Evolutionary conservation across 2,113 vertebrate genomes (phyloP).

Genomic region (Columbina picui): DNA sequence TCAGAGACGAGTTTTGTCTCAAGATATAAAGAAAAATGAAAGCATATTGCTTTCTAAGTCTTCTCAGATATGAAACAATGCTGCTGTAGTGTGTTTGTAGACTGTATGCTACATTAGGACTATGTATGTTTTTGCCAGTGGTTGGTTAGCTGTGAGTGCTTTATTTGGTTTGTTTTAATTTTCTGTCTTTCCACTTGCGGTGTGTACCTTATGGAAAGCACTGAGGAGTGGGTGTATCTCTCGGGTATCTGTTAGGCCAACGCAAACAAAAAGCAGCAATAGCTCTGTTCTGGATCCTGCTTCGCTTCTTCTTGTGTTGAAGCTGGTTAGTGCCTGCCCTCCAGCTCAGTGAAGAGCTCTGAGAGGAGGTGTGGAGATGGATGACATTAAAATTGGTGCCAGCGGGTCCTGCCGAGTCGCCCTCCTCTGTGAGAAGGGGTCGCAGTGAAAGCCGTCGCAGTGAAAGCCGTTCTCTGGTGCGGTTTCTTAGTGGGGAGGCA

Average conservation of each 20-base stretch:
- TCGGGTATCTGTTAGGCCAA: neutral
- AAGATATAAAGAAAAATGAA: neutral
- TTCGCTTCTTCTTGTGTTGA: neutral
- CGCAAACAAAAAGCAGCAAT: neutral
- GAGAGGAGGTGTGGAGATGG: neutral
- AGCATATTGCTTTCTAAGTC: neutral
- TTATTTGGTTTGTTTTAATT: neutral
- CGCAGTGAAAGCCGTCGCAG: neutral
- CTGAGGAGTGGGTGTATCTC: neutral
- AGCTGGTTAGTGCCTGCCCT: neutral
- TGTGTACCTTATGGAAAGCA: neutral
- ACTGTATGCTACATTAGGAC: neutral
- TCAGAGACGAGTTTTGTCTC: neutral
- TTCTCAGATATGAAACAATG: neutral
- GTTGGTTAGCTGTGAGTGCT: neutral
- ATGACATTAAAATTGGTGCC: neutral
- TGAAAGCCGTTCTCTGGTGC: neutral
- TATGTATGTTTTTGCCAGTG: neutral
- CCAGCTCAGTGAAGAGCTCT: neutral
- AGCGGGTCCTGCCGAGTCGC: fast-evolving
- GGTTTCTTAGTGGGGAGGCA: neutral
- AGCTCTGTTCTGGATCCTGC: neutral
- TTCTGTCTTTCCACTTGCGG: neutral
- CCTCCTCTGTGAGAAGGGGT: neutral
- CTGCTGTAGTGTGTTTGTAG: neutral